Conservation (phyloP, 2,113 vertebrate species). For the Oenanthe melanoleuca region DNA sequence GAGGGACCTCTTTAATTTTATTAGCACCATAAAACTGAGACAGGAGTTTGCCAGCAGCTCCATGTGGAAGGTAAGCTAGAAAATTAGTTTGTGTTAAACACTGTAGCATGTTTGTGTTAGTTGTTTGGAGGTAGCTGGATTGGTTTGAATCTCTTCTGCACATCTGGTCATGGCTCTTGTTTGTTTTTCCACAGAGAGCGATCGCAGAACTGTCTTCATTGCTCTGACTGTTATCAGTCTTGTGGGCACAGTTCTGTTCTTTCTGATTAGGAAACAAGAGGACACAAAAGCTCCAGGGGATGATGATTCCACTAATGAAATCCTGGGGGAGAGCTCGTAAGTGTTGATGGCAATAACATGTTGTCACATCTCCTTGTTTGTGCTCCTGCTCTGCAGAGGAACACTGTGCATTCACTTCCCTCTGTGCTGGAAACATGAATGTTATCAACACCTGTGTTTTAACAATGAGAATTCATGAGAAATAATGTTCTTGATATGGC, state of each 20-base stretch:
- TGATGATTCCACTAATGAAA: slow-evolving; percentile 69
- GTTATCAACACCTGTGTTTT: neutral
- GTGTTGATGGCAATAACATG: neutral
- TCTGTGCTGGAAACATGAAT: neutral
- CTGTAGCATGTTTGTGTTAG: neutral
- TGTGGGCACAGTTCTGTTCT: slow-evolving; percentile 94
- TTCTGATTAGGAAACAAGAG: slow-evolving; percentile 89
- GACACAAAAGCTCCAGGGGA: slow-evolving; percentile 70
- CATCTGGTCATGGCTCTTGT: neutral
- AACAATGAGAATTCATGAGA: neutral
- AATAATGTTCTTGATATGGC: neutral
- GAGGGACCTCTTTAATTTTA: neutral
- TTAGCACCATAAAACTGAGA: slow-evolving; percentile 19
- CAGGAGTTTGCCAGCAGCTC: slow-evolving; percentile 31
- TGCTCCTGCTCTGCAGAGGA: neutral
- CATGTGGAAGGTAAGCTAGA: neutral
- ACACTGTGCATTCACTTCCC: neutral
- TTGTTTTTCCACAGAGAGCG: slow-evolving; percentile 81
- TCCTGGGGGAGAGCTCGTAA: slow-evolving; percentile 68
- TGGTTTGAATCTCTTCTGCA: neutral
- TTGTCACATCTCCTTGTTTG: neutral
- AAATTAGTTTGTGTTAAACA: neutral
- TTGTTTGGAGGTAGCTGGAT: neutral
- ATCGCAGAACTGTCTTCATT: slow-evolving; percentile 94
- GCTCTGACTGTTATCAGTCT: slow-evolving; percentile 95